Base-by-base conservation (phyloP, 64 coral and sea anemone species). In the Cladopsammia gracilis region DNA sequence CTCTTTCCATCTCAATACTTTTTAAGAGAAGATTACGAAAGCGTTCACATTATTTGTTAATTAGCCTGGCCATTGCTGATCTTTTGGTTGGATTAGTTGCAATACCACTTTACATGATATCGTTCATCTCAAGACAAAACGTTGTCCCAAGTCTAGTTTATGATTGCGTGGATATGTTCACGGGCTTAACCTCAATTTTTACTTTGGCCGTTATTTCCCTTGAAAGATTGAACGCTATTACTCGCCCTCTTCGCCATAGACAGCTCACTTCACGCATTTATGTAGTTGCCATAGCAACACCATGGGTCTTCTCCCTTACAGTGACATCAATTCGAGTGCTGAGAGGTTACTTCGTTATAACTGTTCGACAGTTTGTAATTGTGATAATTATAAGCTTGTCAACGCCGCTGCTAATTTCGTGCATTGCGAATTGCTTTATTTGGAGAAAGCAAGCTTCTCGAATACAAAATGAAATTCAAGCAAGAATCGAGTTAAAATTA, bases 241-340 rank as follows among this genome's bases (percentile, higher is more conserved):
- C 18, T 16, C 69, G 76, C 6, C 77, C 89, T 2, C 11, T 82
- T 20, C 51, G 22, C 8, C 89, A 90, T 26, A 61, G 89, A 4
- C 48, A 44, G n/a, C 44, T 77, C 1, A 72, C 66, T 8, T 45
- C 16, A 5, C 13, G 23, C 2, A 1, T 18, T 11, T 95, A 95
- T 48, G 42, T 60, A 5, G 24, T 56, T 48, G 70, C 74, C 9
- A 18, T 95, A n/a, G 49, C 45, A 10, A 66, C 49, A 3, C 53
- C 90, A 8, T 95, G 94, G 94, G 22, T 79, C 9, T 18, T 91
- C 4, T 85, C 89, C 5, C 19, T 83, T 75, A 58, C 65, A 20
- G 61, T 80, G 13, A 88, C 89, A 2, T 46, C 51, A 70, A 26
- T 48, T 54, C 51, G 77, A 26, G 34, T 92, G 16, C 46, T 88